Conservation (phyloP, 2,113 vertebrate species). For the Phocoena phocoena region DNA sequence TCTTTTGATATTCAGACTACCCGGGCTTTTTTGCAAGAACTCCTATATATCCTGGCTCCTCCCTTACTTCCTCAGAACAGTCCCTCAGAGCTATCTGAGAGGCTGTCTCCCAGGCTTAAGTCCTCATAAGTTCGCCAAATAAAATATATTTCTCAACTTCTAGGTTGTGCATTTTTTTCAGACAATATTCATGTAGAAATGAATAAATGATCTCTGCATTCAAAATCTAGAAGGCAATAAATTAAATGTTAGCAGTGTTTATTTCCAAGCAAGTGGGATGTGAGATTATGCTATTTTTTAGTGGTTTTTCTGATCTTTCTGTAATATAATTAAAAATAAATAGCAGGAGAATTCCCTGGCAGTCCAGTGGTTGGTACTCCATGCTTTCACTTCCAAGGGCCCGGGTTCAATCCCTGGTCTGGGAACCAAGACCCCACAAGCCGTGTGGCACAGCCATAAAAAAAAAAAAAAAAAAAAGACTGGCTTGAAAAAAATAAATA, state of each 20-base stretch:
- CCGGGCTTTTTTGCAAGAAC: neutral
- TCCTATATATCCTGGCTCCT: neutral
- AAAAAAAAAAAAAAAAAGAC: fast-evolving
- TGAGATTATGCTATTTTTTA: neutral
- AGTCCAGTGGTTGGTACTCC: neutral
- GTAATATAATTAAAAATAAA: neutral
- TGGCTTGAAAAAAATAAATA: neutral
- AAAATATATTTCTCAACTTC: neutral
- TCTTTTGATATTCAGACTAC: neutral
- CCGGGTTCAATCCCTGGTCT: neutral
- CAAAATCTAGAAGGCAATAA: slow-evolving; percentile 11
- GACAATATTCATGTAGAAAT: neutral
- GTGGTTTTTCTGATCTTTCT: neutral
- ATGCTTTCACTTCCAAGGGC: neutral
- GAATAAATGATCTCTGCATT: neutral
- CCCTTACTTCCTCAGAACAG: neutral
- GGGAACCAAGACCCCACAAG: neutral
- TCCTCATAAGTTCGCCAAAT: neutral
- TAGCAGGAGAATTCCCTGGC: neutral
- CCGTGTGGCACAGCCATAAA: neutral
- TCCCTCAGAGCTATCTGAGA: neutral
- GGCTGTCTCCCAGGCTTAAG: neutral
- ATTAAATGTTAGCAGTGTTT: neutral
- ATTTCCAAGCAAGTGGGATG: neutral
- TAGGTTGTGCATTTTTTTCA: neutral